Evolutionary conservation across 2,797 vertebrate species (phyloP).

Genomic region (Falco naumanni): DNA sequence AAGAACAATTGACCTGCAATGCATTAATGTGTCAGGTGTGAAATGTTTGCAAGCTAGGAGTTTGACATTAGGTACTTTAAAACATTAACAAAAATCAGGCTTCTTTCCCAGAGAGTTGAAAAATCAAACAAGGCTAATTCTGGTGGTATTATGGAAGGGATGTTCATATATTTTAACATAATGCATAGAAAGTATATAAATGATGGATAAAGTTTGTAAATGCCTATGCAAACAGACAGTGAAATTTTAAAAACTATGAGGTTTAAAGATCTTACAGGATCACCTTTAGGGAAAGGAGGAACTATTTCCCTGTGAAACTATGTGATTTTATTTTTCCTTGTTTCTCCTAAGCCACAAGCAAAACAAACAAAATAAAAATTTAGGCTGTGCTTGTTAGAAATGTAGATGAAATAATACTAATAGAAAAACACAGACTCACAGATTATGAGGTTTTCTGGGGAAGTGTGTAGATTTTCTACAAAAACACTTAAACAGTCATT

Average conservation of each 20-base stretch:
- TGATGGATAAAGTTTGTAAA: not conserved
- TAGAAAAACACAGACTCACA: not conserved
- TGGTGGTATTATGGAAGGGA: not conserved
- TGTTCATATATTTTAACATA: not conserved
- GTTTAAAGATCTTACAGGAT: not conserved
- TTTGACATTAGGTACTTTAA: not conserved
- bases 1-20: slow-evolving; percentile 10
- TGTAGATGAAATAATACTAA: not conserved
- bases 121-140: not conserved
- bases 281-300: not conserved
- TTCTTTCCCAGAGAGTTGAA: not conserved
- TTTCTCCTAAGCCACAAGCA: not conserved
- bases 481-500: not conserved
- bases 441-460: not conserved
- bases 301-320: not conserved
- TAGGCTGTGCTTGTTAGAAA: not conserved
- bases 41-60: not conserved
- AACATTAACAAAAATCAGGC: not conserved
- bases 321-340: not conserved
- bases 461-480: not conserved
- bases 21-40: not conserved
- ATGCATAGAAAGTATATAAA: not conserved
- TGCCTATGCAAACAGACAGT: not conserved
- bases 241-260: not conserved
- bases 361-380: not conserved